Evolutionary conservation across 2,113 vertebrate species (phyloP).

Genomic region (Balaeniceps rex): DNA sequence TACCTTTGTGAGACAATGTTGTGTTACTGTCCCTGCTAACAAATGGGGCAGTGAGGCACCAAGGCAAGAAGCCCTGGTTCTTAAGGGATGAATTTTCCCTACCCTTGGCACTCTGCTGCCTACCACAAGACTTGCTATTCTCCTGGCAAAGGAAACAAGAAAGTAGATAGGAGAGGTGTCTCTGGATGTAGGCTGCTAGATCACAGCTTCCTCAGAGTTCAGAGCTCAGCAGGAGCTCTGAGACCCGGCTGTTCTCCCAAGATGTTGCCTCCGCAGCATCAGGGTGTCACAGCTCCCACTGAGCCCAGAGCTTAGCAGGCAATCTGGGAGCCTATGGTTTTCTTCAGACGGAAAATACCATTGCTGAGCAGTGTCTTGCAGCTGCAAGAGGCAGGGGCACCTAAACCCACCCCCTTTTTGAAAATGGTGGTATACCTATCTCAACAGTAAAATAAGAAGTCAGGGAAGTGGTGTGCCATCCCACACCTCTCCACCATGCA

Average conservation of each 20-base stretch:
- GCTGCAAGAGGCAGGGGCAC: neutral
- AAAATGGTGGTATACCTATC: neutral
- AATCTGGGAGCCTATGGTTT: neutral
- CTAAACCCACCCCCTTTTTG: neutral
- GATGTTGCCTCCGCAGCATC: neutral
- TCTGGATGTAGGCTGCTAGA: neutral
- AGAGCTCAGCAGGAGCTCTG: neutral
- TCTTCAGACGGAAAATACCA: neutral
- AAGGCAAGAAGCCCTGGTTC: neutral
- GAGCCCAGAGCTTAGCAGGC: neutral
- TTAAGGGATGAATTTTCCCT: neutral
- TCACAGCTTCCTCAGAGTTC: neutral
- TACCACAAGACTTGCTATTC: neutral
- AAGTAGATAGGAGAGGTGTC: neutral
- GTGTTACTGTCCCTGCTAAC: neutral
- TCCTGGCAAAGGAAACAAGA: neutral
- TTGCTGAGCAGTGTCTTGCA: neutral
- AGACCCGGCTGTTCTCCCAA: accelerated
- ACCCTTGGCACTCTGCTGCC: neutral
- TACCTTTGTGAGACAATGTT: accelerated
- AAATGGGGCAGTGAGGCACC: too few relatives aligned
- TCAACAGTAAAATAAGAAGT: neutral
- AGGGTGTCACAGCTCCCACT: neutral
- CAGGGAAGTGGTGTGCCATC: accelerated
- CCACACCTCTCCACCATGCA: neutral